Percentiles rank a stretch among this genome's conserved stretches.
These are phyloP conservation scores for Petrolisthes manimaculis DNA, from an alignment of 2,888 invertebrate species.

Conservation along the genomic window DNA sequence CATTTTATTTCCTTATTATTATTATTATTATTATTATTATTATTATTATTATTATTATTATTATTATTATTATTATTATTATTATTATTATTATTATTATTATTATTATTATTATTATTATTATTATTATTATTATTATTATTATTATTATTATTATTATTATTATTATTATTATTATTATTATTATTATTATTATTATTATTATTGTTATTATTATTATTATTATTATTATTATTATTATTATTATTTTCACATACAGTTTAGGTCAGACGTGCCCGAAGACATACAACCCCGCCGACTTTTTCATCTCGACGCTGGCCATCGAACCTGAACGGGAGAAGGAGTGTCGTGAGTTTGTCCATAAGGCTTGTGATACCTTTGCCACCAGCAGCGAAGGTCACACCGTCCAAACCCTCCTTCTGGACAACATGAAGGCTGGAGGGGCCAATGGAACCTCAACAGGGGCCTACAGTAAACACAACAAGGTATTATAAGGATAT, in stretches of 20 bases:
- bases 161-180: too few species aligned
- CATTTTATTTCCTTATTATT: neutral
- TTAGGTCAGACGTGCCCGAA: conserved; percentile 86
- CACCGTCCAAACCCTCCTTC: neutral
- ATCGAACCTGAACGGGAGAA: conserved; percentile 87
- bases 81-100: too few species aligned
- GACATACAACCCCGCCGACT: conserved; percentile 95
- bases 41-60: too few species aligned
- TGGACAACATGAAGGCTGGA: conserved; percentile 19
- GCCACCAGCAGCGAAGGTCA: conserved; percentile 76
- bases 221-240: conserved; percentile 15
- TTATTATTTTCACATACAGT: conserved; percentile 71
- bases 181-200: too few species aligned
- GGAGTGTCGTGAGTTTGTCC: conserved; percentile 82
- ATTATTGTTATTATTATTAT: too few species aligned
- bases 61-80: too few species aligned
- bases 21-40: too few species aligned
- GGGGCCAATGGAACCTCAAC: neutral
- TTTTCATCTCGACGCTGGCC: conserved; percentile 89
- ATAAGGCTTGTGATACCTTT: conserved; percentile 84
- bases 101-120: too few species aligned
- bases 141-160: too few species aligned
- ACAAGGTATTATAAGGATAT: neutral
- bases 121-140: too few species aligned
- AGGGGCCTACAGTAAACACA: neutral